These are phyloP conservation scores for Drosophila buzzatii DNA, from an alignment of 2,888 invertebrate genomes.

Conservation along the genomic window DNA sequence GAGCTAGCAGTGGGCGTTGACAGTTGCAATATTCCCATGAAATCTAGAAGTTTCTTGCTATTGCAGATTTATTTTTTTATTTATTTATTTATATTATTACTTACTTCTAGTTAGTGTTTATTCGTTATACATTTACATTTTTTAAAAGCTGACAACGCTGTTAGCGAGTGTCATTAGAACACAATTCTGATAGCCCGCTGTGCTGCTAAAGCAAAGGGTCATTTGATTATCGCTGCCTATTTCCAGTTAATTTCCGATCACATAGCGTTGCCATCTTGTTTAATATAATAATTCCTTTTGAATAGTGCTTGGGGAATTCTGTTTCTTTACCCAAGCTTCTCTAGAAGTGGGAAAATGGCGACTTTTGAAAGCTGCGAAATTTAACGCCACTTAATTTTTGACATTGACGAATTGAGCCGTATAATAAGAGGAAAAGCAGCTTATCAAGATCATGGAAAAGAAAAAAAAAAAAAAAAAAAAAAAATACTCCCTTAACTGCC, in stretches of 20 bases:
- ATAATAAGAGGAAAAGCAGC: conserved; percentile 26
- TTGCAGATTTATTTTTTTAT: background rate
- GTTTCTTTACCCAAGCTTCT: background rate
- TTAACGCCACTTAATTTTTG: conserved; percentile 15
- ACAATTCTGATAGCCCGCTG: background rate
- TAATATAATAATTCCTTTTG: background rate
- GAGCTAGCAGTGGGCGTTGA: background rate
- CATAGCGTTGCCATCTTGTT: background rate
- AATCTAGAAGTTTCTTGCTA: background rate
- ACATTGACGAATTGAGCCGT: conserved; percentile 38
- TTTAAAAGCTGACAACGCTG: too few relatives aligned
- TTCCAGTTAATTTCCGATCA: background rate
- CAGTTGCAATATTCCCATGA: background rate
- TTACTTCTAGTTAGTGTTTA: background rate
- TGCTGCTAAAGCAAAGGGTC: background rate
- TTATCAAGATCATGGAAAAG: conserved; percentile 47
- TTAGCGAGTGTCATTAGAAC: background rate
- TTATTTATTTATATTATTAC: background rate
- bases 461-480: conserved; percentile 29
- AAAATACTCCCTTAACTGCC: conserved; percentile 7
- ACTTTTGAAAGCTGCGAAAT: conserved; percentile 20
- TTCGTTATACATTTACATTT: background rate
- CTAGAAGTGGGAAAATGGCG: conserved; percentile 24
- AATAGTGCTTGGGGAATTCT: background rate
- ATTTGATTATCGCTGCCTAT: background rate